These are phyloP conservation scores for Oryzias sinensis DNA, from an alignment of 2,797 vertebrate genomes.

Conservation along the genomic window DNA sequence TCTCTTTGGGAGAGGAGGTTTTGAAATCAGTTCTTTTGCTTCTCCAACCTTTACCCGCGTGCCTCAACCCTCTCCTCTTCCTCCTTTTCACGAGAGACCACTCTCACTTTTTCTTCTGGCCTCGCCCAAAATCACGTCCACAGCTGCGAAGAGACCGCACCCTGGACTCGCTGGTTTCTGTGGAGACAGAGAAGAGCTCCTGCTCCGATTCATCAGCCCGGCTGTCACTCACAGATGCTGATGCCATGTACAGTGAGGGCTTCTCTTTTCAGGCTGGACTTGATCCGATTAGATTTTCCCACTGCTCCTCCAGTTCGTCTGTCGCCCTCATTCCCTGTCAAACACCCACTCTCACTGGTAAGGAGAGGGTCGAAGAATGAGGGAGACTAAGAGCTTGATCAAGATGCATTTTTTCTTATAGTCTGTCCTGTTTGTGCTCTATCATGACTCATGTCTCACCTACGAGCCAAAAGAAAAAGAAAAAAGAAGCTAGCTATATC, in stretches of 20 bases:
- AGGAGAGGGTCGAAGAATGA: conserved; percentile 66
- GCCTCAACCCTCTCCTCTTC: conserved; percentile 93
- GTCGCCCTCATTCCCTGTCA: conserved; percentile 83
- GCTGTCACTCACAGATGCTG: conserved; percentile 81
- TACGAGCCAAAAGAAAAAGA: conserved; percentile 58
- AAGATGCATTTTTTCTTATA: conserved; percentile 54
- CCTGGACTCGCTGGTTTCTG: conserved; percentile 72
- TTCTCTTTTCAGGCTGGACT: conserved; percentile 40
- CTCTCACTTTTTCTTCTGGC: conserved; percentile 82
- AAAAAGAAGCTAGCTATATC: conserved; percentile 23
- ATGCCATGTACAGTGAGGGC: conserved; percentile 70
- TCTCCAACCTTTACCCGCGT: conserved; percentile 89
- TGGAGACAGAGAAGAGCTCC: conserved; percentile 89
- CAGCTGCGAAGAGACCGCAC: conserved; percentile 69
- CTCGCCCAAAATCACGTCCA: conserved; percentile 58
- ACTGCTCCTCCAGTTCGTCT: conserved; percentile 75
- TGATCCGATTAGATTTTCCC: conserved; percentile 68
- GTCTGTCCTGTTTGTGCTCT: conserved; percentile 64
- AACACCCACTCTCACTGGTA: conserved; percentile 56
- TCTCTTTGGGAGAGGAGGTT: conserved; percentile 88
- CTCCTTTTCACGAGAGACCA: conserved; percentile 90
- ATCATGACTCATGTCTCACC: conserved; percentile 68
- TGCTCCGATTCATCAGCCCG: conserved; percentile 89
- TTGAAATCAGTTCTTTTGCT: conserved; percentile 89
- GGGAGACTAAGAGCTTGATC: conserved; percentile 61